phyloP scores from a whole-genome alignment of 2,888 invertebrate genomes.

The Rutpela maculata region DNA sequence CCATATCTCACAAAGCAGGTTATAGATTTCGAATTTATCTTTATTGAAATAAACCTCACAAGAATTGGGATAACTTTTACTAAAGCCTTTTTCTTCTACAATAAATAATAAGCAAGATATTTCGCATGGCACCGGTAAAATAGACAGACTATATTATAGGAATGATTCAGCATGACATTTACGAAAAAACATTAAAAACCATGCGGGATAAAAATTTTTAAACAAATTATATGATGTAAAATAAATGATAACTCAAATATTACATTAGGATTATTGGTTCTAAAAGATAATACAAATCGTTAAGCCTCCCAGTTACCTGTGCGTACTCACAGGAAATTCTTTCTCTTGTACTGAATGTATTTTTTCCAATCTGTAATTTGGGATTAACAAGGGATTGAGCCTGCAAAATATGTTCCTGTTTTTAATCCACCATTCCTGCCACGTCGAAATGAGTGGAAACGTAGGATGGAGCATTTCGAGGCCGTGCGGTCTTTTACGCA shows the following conservation, averaged over 20 bases:
- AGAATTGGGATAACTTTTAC: too few relatives aligned
- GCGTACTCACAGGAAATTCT: not conserved
- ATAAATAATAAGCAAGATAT: too few relatives aligned
- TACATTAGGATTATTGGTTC: not conserved
- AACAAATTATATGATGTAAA: not conserved
- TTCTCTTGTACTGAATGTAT: constrained; percentile 30
- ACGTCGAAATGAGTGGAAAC: constrained; percentile 31
- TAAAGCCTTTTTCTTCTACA: too few relatives aligned
- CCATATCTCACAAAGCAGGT: too few relatives aligned
- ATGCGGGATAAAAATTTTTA: not conserved
- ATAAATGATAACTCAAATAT: not conserved
- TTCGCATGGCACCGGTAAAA: too few relatives aligned
- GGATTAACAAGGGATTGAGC: constrained; percentile 40
- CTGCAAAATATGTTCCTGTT: constrained; percentile 45
- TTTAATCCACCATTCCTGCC: constrained; percentile 36
- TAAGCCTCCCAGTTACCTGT: not conserved
- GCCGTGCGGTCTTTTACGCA: constrained; percentile 41
- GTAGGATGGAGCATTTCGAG: constrained; percentile 11
- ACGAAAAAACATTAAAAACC: not conserved
- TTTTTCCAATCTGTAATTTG: constrained; percentile 42
- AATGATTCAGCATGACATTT: not conserved
- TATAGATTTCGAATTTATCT: too few relatives aligned
- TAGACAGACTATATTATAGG: not conserved
- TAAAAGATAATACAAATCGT: not conserved
- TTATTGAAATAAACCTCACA: too few relatives aligned